These are phyloP conservation scores for Micropoecilia bifurca DNA, from an alignment of 2,797 vertebrate genomes.

Conservation along the genomic window DNA sequence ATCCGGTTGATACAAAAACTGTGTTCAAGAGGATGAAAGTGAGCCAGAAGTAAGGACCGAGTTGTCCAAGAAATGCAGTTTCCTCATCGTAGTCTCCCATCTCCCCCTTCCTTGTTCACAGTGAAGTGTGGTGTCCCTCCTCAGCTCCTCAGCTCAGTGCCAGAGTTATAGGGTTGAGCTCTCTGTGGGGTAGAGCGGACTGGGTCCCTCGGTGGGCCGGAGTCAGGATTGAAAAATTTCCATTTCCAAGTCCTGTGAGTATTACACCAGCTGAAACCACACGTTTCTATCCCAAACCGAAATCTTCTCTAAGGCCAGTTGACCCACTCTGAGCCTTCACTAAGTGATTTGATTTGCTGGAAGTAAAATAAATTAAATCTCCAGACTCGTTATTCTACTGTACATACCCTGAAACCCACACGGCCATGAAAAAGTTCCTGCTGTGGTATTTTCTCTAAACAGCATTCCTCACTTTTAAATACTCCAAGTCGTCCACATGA, in stretches of 20 bases:
- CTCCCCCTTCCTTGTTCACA: slow-evolving; percentile 24
- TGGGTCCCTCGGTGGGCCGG: slow-evolving; percentile 50
- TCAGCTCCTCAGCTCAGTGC: slow-evolving; percentile 39
- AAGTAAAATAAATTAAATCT: slow-evolving; percentile 45
- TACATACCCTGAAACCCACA: slow-evolving; percentile 23
- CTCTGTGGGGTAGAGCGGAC: slow-evolving; percentile 44
- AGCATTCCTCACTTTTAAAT: slow-evolving; percentile 78
- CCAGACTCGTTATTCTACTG: slow-evolving; percentile 18
- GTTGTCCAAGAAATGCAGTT: slow-evolving; percentile 86
- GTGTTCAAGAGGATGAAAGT: slow-evolving; percentile 89
- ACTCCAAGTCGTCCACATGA: slow-evolving; percentile 70
- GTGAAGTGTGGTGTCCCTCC: slow-evolving; percentile 33
- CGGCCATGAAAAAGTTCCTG: not conserved
- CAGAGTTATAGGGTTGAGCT: slow-evolving; percentile 41
- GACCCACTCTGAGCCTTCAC: slow-evolving; percentile 2
- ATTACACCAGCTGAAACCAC: slow-evolving; percentile 38
- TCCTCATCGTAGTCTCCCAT: slow-evolving; percentile 87
- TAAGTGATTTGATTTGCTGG: slow-evolving; percentile 42
- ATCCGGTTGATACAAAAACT: slow-evolving; percentile 89
- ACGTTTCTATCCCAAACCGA: slow-evolving; percentile 15
- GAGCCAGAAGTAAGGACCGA: slow-evolving; percentile 85
- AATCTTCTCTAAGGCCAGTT: not conserved
- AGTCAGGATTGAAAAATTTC: slow-evolving; percentile 38
- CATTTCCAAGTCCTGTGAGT: slow-evolving; percentile 28
- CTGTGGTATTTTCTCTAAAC: slow-evolving; percentile 57